Base-by-base conservation (phyloP, 2,113 vertebrate species). In the Grallaria varia region DNA sequence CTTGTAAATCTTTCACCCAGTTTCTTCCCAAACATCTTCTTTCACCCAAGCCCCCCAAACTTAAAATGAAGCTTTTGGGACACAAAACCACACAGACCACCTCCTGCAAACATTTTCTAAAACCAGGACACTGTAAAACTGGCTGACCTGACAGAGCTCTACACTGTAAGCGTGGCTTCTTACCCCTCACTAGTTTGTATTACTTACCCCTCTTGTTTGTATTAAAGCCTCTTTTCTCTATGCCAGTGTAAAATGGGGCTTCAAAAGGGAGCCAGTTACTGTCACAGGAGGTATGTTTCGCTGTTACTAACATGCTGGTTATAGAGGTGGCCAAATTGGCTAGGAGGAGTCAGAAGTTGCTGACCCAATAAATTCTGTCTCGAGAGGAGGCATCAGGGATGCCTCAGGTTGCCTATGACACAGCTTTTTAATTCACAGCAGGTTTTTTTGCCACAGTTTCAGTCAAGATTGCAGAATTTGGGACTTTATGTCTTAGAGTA, bases 141-240 rank as follows among this genome's bases (percentile, higher is more conserved):
- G 35, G 17, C 24, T 39, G 20, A 35, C 53, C 92, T 89, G 64
- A 84, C 80, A 81, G 63, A 77, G 33, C 24, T 77, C 47, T 56
- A 15, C 23, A 15, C 44, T 72, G 42, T 30, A 75, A 56, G 4
- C 12, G 17, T 33, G 60, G 24, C 21, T 90, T 90, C 60, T 82
- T 63, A 23, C 9, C 30, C 49, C 40, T 69, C 49, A 23, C 62
- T 62, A 23, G 31, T n/a, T n/a, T n/a, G n/a, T n/a, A n/a, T n/a
- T n/a, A n/a, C n/a, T n/a, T n/a, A n/a, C n/a, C n/a, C 12, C 42
- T 82, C n/a, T 73, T 0, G 0, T 52, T 60, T 53, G 35, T 14
- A 8, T 6, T 76, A 47, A 79, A 72, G 53, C 22, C n/a, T 81
- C 42, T 45, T 91, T 94, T 87, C 18, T 21, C 37, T n/a, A 8